Evolutionary conservation across 30 jellyfish, hydroid and myxozoan genomes (phyloP), one percentile per base, ranked within the genome.

Genomic region (Mastigias papua): DNA sequence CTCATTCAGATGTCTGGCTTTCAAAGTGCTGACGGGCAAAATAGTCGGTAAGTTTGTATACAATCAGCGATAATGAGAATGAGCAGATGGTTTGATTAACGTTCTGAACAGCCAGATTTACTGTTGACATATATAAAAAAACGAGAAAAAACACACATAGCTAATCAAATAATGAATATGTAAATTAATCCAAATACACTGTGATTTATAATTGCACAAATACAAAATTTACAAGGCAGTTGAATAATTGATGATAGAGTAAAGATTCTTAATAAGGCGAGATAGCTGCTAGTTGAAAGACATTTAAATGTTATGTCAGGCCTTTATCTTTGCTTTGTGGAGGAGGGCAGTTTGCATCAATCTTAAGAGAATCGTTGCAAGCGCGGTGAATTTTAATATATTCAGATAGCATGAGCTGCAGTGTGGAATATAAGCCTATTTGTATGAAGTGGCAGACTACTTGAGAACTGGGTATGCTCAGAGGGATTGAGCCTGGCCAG

Each of bases 81-180:
- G 37, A 63, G 74, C 74, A 63, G 74, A 63, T 63, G 74, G 7
- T 63, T 63, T 63, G 3, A 8, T 23, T 37, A 27, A 63, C 7
- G 27, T 46, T 17, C 67, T 51, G 5, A 51, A 51, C 25, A 51
- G 25, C 25, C 7, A 17, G 27, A 51, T 17, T 51, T 17, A 21
- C 67, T 51, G 25, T 51, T 51, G 7, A 21, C 67, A 21, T 51
- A 5, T 51, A 51, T 23, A 51, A 51, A 17, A 17, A 51, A 51
- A 51, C 5, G 25, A 51, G 17, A 21, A 17, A 17, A 23, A 51
- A 23, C 25, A 51, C 67, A 51, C 5, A 51, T 5, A 10, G 5
- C 23, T 51, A 51, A 51, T 51, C 67, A 51, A 51, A 51, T 51
- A 51, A 17, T 51, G 67, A 17, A 10, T 1, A 10, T 16, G 25